Base-by-base conservation (phyloP, 1,140 invertebrate species). In the Acromyrmex charruanus region DNA sequence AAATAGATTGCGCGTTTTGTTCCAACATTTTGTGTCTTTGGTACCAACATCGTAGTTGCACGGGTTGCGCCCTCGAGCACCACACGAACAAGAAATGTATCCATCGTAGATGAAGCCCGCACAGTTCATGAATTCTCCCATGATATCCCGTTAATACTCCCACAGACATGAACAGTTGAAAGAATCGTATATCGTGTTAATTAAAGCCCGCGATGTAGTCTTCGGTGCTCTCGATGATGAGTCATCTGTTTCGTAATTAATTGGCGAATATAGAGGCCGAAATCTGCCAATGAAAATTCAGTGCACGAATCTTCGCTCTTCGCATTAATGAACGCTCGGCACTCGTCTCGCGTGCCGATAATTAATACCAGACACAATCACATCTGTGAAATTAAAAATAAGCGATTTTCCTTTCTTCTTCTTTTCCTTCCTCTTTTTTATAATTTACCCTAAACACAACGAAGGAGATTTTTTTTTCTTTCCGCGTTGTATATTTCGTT, bases 241-340 rank as follows among this genome's bases (percentile, higher is more conserved):
- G 12, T 21, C 39, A 39, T 4, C 21, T 14, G 66, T 21, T 69
- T 49, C 68, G 28, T 84, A 84, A 84, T 84, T 84, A 84, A 84
- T 84, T 18, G 55, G 18, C 68, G 18, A 14, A 31, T 3, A 5
- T 10, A 55, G 12, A 9, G 35, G n/a, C 31, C 7, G 25, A 21
- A 51, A 72, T 74, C 16, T 31, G n/a, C 21, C 55, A 16, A 74
- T 61, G 68, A 74, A 74, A 63, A 71, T 74, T 49, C 68, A 72
- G 39, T 68, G 44, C 66, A 44, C 31, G n/a, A 28, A 39, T 59
- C 58, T 44, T 82, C 35, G 31, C 16, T 3, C 39, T 44, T 44
- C 39, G 39, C 39, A 44, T 44, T 39, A 71, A 72, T 59, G 51
- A 39, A 59, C 18, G 12, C 3, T 28, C 25, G 3, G 16, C 49